Percentiles rank a stretch among this genome's conserved stretches.
Evolutionary conservation across 2,797 vertebrate species (phyloP).

Genomic region (Malacoraja senta): DNA sequence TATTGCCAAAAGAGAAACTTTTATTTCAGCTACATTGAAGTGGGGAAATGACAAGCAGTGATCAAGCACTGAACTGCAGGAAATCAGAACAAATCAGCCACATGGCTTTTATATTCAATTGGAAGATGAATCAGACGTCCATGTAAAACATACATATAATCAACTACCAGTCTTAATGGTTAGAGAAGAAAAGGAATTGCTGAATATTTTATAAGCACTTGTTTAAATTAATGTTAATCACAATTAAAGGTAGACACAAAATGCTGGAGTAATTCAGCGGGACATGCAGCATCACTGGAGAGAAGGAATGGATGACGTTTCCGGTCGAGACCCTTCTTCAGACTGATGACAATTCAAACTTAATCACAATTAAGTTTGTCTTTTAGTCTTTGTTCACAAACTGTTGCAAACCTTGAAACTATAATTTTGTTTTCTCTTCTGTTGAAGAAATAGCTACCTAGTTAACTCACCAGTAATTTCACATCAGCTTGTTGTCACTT

Average conservation of each 20-base stretch:
- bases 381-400: neutral
- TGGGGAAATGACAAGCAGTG: neutral
- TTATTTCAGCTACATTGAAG: neutral
- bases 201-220: neutral
- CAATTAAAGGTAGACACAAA: neutral
- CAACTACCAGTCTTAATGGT: neutral
- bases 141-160: neutral
- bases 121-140: neutral
- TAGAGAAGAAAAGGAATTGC: neutral
- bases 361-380: neutral
- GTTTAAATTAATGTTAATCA: neutral
- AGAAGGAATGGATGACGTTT: too few species aligned
- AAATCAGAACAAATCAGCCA: neutral
- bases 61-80: slow-evolving; percentile 9
- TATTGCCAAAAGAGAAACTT: neutral
- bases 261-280: too few species aligned
- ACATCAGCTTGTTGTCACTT: neutral
- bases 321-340: too few species aligned
- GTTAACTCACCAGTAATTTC: neutral
- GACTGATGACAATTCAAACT: neutral
- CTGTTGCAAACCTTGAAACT: neutral
- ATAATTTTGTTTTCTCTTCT: neutral
- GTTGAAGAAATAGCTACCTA: neutral
- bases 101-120: neutral
- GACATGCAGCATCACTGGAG: too few species aligned